Evolutionary conservation across 1,140 invertebrate species (phyloP).

Genomic region (Saccostrea cuccullata): DNA sequence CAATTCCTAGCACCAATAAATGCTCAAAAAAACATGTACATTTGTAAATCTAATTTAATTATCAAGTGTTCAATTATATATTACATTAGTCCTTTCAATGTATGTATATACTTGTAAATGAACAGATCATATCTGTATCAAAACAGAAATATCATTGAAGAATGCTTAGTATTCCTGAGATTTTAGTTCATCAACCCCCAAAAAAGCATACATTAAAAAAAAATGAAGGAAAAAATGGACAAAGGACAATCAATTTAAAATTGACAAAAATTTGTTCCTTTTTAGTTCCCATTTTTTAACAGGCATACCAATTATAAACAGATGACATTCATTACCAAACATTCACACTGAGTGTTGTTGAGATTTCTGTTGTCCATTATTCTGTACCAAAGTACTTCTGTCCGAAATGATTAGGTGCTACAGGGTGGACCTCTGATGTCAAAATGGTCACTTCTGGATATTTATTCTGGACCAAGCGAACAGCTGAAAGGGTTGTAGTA

Average conservation of each 20-base stretch:
- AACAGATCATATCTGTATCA: too few species aligned
- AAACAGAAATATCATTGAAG: too few species aligned
- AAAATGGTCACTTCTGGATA: constrained; percentile 96
- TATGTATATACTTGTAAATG: too few species aligned
- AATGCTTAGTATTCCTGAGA: background rate
- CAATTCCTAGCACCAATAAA: too few species aligned
- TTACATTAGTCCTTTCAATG: too few species aligned
- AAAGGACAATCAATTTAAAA: background rate
- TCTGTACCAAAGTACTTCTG: constrained; percentile 99
- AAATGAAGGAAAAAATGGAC: background rate
- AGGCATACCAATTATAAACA: background rate
- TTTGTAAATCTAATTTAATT: too few species aligned
- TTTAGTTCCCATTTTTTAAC: background rate
- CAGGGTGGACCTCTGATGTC: constrained; percentile 95
- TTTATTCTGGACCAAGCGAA: constrained; percentile 89
- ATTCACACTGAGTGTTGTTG: background rate
- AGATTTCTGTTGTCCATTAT: constrained; percentile 80
- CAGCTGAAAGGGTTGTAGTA: constrained; percentile 82
- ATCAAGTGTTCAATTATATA: too few species aligned
- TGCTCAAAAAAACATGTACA: too few species aligned
- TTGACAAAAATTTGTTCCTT: background rate
- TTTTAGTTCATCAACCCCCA: background rate
- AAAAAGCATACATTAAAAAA: background rate
- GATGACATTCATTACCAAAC: background rate
- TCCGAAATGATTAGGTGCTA: constrained; percentile 98